Base-by-base conservation (phyloP, 2,888 invertebrate species). In the Helobdella robusta region DNA sequence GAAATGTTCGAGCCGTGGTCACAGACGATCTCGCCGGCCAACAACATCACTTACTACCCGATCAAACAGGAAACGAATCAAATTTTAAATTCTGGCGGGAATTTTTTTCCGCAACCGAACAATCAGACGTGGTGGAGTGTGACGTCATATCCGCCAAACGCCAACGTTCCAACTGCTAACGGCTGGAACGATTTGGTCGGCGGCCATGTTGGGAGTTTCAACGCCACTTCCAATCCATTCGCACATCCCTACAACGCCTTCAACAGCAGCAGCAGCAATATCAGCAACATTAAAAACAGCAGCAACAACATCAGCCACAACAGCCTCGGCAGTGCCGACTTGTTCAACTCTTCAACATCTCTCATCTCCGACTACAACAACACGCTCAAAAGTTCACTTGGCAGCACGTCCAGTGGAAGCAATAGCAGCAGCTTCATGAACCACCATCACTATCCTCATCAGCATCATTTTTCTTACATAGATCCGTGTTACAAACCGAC, bases 371-470 rank as follows among this genome's bases (percentile, higher is more conserved):
- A 62, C 18, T 32, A 48, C 62, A 44, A 62, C 5, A 20, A 40
- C 2, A 32, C 50, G 28, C 44, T 62, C 2, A 62, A 46, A 48
- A 62, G 50, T 25, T 50, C 25, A 2, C 32, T 56, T 6, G 56
- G 8, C 32, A 30, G 30, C 32, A 32, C 30, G 18, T n/a, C 30
- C 20, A 32, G 56, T 5, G 56, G n/a, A n/a, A n/a, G 5, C 28
- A 30, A 54, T 25, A 30, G 11, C 28, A 28, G 46, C 2, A 15
- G 46, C 2, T 46, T 46, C 48, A 62, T 28, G 28, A 30, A 44
- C 50, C 62, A 62, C 35, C 59, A 28, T 28, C 59, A 59, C 36
- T 46, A 62, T 25, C 62, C 62, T 15, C 62, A 62, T n/a, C 62
- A 25, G 6, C 62, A 62, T 34, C 28, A 30, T 34, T 34, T 62